phyloP scores from a whole-genome alignment of 2,113 vertebrate species.

The Glaucomys volans region DNA sequence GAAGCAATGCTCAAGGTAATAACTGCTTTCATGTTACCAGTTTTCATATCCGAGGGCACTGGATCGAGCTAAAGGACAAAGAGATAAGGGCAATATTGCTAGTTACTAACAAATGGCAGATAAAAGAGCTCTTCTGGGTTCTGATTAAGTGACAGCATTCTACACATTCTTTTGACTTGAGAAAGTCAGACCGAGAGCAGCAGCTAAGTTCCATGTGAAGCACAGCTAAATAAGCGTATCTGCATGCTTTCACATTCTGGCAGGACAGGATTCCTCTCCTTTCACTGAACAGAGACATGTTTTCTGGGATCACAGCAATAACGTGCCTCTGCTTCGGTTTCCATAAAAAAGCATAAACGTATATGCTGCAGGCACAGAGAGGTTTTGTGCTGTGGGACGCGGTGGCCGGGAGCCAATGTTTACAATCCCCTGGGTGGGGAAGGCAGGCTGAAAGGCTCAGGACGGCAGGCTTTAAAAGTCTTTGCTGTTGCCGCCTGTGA shows the following conservation, averaged over 20 bases:
- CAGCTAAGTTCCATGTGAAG: slow-evolving; percentile 83
- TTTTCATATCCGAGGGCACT: slow-evolving; percentile 83
- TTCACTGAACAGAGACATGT: slow-evolving; percentile 80
- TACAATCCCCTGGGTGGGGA: slow-evolving; percentile 97
- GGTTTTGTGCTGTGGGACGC: slow-evolving; percentile 85
- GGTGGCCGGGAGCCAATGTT: slow-evolving; percentile 93
- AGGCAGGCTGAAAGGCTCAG: slow-evolving; percentile 93
- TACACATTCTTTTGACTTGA: slow-evolving; percentile 94
- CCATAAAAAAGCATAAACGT: slow-evolving; percentile 83
- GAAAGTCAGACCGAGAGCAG: slow-evolving; percentile 87
- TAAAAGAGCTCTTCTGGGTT: slow-evolving; percentile 91
- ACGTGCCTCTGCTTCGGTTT: slow-evolving; percentile 74
- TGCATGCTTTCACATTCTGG: slow-evolving; percentile 85
- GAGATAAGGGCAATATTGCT: slow-evolving; percentile 87
- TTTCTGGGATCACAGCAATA: slow-evolving; percentile 78
- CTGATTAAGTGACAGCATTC: slow-evolving; percentile 97
- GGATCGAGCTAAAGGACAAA: slow-evolving; percentile 85
- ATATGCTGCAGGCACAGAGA: slow-evolving; percentile 86
- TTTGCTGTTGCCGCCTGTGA: slow-evolving; percentile 90
- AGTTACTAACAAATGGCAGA: slow-evolving; percentile 89
- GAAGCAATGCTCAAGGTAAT: slow-evolving; percentile 84
- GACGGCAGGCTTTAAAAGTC: slow-evolving; percentile 89
- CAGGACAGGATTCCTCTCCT: slow-evolving; percentile 73
- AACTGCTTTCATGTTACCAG: slow-evolving; percentile 82
- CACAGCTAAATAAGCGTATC: slow-evolving; percentile 84